These are phyloP conservation scores for Barbus barbus DNA, from an alignment of 2,113 vertebrate genomes.

Conservation along the genomic window DNA sequence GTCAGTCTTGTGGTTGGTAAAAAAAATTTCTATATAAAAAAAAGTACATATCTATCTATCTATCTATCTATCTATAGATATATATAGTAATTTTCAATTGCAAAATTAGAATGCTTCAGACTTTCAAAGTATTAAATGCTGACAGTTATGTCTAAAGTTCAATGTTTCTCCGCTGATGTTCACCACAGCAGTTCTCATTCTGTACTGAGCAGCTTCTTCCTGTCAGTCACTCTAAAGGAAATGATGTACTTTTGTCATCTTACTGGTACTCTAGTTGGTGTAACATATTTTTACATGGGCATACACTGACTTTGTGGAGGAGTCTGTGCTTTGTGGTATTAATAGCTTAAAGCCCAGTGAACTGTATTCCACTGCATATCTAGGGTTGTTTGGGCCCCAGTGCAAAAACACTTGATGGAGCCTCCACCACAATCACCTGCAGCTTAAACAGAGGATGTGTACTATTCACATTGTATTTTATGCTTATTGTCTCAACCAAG, in stretches of 20 bases:
- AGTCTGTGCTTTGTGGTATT: background rate
- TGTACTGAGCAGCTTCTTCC: slow-evolving; percentile 2
- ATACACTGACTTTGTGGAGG: background rate
- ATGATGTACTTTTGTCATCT: background rate
- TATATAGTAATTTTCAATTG: background rate
- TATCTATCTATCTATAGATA: too few relatives aligned
- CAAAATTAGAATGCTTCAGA: background rate
- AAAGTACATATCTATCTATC: too few relatives aligned
- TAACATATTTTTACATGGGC: background rate
- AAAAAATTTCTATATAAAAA: too few relatives aligned
- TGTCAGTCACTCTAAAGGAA: background rate
- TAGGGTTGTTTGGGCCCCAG: background rate
- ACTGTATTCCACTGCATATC: too few relatives aligned
- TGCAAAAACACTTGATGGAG: background rate
- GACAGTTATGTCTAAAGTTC: background rate
- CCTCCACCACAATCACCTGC: background rate
- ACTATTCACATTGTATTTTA: background rate
- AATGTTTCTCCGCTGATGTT: background rate
- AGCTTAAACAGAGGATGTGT: too few relatives aligned
- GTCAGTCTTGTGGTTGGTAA: too few relatives aligned
- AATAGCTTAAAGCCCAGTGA: background rate
- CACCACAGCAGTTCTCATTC: background rate
- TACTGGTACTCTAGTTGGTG: background rate
- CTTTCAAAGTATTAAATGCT: background rate
- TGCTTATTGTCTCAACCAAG: background rate